Evolutionary conservation across 2,888 invertebrate genomes (phyloP).

Genomic region (Quadroppia sp.): DNA sequence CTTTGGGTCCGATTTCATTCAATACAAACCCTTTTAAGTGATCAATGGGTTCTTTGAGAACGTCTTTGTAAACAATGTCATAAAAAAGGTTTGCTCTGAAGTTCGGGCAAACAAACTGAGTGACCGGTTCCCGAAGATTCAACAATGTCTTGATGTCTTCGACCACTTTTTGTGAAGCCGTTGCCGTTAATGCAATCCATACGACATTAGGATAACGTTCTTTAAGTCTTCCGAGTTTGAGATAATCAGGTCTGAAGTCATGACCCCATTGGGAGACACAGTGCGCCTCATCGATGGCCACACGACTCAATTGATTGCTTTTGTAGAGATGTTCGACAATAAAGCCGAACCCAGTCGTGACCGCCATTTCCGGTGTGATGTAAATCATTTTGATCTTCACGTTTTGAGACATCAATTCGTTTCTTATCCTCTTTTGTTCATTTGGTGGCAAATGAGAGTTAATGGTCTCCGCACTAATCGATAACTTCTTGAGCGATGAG

Average conservation of each 20-base stretch:
- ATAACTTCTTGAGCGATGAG: slow-evolving; percentile 66
- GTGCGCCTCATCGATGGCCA: slow-evolving; percentile 96
- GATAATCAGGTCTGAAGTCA: slow-evolving; percentile 91
- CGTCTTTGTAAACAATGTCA: slow-evolving; percentile 84
- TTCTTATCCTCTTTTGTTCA: slow-evolving; percentile 71
- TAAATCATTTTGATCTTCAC: slow-evolving; percentile 82
- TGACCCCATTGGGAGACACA: slow-evolving; percentile 99
- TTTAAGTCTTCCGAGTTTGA: slow-evolving; percentile 73
- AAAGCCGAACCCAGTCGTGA: slow-evolving; percentile 43
- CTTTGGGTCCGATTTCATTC: slow-evolving; percentile 59
- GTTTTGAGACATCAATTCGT: slow-evolving; percentile 67
- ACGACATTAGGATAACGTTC: slow-evolving; percentile 64
- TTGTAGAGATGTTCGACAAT: slow-evolving; percentile 60
- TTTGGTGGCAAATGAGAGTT: slow-evolving; percentile 81
- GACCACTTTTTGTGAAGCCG: slow-evolving; percentile 72
- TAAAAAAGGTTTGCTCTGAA: slow-evolving; percentile 91
- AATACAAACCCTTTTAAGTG: slow-evolving; percentile 72
- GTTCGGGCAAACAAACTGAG: slow-evolving; percentile 75
- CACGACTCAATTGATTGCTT: slow-evolving; percentile 73
- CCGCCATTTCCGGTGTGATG: slow-evolving; percentile 92
- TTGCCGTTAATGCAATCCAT: slow-evolving; percentile 92
- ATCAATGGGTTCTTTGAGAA: slow-evolving; percentile 66
- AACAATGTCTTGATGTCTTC: slow-evolving; percentile 76
- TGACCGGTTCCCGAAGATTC: slow-evolving; percentile 63
- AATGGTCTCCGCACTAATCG: slow-evolving; percentile 77